Base-by-base conservation (phyloP, 1,140 invertebrate genomes). In the Charaxes varanes region DNA sequence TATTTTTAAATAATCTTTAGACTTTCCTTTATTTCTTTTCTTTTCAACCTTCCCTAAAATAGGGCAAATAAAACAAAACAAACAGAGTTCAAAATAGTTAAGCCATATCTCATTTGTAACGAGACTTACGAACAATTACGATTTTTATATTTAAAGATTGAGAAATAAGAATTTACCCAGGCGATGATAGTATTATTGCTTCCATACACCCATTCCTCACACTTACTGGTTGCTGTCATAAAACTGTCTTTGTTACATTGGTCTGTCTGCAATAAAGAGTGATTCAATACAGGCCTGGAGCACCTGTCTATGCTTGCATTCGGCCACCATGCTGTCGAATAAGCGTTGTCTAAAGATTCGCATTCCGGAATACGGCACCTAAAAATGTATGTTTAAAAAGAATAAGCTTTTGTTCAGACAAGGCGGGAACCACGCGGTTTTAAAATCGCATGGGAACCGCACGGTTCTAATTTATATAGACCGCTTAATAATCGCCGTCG, bases 191-290 rank as follows among this genome's bases (percentile, higher is more conserved):
- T 22, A 2, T 22, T n/a, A 6, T 34, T 21, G 7, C 32, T 34
- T 5, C 19, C 32, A 8, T 34, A 34, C 6, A 34, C 4, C 32
- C 32, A 34, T 34, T 34, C 32, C n/a, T 11, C 10, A 22, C 32
- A 34, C 18, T 22, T 3, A n/a, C 1, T 14, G 2, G 13, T 3
- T 8, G 8, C 5, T 3, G 11, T 13, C 6, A 18, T 22, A 6
- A 34, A 34, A 7, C 17, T 21, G 2, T 11, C 22, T 2, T 34
- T 22, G 4, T 11, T 11, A 12, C 32, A 34, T 2, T 11, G n/a
- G n/a, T 22, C 14, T 14, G 6, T 7, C 3, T 34, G 1, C 6
- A 34, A 12, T 21, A 21, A 21, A 2, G 32, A 21, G 6, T 12
- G 2, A 19, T 34, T 34, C 14, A 34, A 7, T 34, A 22, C 1